Base-by-base conservation (phyloP, 2,888 invertebrate genomes). In the Eupsilia transversa region DNA sequence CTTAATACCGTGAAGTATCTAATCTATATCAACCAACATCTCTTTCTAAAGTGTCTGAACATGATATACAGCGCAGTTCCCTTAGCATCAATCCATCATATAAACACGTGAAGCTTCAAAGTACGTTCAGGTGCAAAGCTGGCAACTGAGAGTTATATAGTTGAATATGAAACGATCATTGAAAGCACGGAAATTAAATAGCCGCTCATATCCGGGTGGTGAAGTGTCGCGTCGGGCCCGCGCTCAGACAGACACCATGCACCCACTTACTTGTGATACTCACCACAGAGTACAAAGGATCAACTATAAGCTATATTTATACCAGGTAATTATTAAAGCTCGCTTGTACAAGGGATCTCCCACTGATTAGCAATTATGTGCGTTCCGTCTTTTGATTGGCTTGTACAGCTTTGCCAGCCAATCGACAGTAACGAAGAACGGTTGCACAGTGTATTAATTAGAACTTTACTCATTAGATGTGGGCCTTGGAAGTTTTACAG, bases 161-260 rank as follows among this genome's bases (percentile, higher is more conserved):
- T 91, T 92, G 91, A 93, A 93, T 93, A 90, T 91, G 92, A 92
- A 93, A 92, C 91, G 92, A 94, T 94, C 93, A 94, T 92, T 94
- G 94, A 93, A 93, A 92, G 93, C 91, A 86, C 95, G 96, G 96
- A 96, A 96, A 96, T 96, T 95, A 95, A 95, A 96, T 95, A 94
- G 94, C 94, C 93, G 93, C 93, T 93, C 92, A 94, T 94, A 94
- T 95, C 96, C 95, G 95, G 89, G 82, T 80, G 80, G 85, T 91
- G 92, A 91, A 93, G 92, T 91, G 92, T 91, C 80, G 90, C 89
- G 89, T 89, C 87, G 89, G 81, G 85, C 75, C 79, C 74, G 76
- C 73, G 74, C 74, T 61, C 70, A 72, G 73, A 73, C 74, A 76
- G 43, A 66, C 30, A 61, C 69, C 72, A 69, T 77, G 79, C 79